A percentile compares a stretch with the other conserved stretches of the same genome.
These are phyloP conservation scores for Zosterops borbonicus DNA, from an alignment of 2,113 vertebrate genomes.

Conservation along the genomic window DNA sequence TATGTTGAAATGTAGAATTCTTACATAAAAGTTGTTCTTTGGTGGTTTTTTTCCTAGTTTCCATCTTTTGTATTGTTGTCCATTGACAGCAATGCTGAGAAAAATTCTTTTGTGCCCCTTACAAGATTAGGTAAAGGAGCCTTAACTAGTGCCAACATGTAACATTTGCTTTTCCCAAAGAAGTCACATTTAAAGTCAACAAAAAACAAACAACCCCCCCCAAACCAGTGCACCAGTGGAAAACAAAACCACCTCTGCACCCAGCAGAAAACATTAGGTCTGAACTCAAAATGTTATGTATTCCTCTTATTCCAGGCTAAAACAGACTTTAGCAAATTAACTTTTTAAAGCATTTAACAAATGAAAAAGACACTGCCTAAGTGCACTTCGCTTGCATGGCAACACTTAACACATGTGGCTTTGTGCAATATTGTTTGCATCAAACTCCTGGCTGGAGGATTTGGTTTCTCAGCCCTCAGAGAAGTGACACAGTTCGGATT, in stretches of 20 bases:
- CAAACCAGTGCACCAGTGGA: background rate
- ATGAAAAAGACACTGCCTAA: background rate
- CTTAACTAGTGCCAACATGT: background rate
- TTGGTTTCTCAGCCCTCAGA: background rate
- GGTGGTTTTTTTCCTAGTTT: background rate
- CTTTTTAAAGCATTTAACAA: background rate
- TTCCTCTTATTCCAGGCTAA: background rate
- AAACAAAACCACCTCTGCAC: background rate
- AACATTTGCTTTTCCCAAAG: background rate
- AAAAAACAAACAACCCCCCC: too few relatives aligned
- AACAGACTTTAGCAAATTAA: background rate
- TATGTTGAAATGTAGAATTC: background rate
- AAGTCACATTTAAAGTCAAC: background rate
- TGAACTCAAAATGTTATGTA: rapidly evolving
- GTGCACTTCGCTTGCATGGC: background rate
- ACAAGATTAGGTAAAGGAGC: background rate
- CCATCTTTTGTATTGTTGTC: background rate
- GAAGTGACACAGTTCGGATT: background rate
- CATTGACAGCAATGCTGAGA: background rate
- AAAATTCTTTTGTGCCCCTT: background rate
- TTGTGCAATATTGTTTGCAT: background rate
- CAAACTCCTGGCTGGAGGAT: background rate
- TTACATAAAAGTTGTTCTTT: background rate
- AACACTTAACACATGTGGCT: background rate
- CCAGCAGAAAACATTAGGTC: background rate